A percentile compares a stretch with the other conserved stretches of the same genome.
These are phyloP conservation scores for Trichomycterus rosablanca DNA, from an alignment of 2,113 vertebrate genomes.

Conservation along the genomic window DNA sequence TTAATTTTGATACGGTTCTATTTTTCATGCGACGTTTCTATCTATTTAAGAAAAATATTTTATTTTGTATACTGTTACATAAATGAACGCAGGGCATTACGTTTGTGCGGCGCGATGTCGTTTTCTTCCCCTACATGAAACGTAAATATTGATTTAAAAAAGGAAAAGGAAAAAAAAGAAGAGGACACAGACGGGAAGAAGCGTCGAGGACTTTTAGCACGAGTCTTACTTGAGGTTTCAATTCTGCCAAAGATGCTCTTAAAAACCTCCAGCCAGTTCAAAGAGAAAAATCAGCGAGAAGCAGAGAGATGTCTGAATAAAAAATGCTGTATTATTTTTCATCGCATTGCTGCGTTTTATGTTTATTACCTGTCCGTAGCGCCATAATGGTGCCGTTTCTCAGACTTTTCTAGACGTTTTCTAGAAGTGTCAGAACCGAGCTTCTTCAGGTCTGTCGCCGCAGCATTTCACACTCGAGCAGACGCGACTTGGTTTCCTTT, in stretches of 20 bases:
- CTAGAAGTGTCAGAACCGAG: background rate
- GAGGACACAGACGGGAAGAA: slow-evolving; percentile 46
- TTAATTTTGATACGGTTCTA: slow-evolving; percentile 97
- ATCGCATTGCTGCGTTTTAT: slow-evolving; percentile 36
- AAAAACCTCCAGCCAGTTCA: too few species aligned
- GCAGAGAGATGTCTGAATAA: slow-evolving; percentile 16
- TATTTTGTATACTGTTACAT: slow-evolving; percentile 98
- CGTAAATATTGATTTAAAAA: slow-evolving; percentile 51
- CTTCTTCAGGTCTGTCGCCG: slow-evolving; percentile 2
- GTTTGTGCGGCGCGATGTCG: slow-evolving; percentile 48
- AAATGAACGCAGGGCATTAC: slow-evolving; percentile 66
- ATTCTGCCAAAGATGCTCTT: slow-evolving; percentile 67
- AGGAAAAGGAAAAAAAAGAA: slow-evolving; percentile 44
- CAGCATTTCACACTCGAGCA: slow-evolving; percentile 8
- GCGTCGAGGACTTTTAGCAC: slow-evolving; percentile 11
- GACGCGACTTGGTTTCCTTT: slow-evolving; percentile 21
- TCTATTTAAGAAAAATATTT: slow-evolving; percentile 99
- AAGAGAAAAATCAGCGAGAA: too few species aligned
- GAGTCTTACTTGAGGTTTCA: background rate
- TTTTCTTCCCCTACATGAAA: slow-evolving; percentile 47
- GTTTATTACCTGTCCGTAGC: slow-evolving; percentile 30
- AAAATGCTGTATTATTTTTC: slow-evolving; percentile 36
- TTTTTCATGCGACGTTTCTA: slow-evolving; percentile 99
- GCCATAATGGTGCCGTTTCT: slow-evolving; percentile 6
- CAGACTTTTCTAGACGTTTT: slow-evolving; percentile 6